phyloP scores from a whole-genome alignment of 2,797 vertebrate genomes.

The Falco concolor region DNA sequence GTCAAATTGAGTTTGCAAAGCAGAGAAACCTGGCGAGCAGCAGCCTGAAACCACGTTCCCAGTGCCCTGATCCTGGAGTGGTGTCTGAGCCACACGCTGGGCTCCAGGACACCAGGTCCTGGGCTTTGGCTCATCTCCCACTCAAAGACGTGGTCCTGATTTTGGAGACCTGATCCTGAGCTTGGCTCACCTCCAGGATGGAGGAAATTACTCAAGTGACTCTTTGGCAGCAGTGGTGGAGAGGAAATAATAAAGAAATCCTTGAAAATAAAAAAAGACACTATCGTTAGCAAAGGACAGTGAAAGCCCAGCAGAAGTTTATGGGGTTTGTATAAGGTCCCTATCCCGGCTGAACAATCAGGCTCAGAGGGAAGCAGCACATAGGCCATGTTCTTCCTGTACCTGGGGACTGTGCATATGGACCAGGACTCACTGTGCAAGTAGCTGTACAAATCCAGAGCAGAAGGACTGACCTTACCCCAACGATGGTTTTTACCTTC shows the following conservation, averaged over 20 bases:
- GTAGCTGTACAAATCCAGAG: not conserved
- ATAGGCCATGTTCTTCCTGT: not conserved
- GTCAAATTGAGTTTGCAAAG: slow-evolving; percentile 2
- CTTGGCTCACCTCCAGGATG: slow-evolving; percentile 25
- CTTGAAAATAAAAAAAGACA: slow-evolving; percentile 9
- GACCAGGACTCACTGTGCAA: not conserved
- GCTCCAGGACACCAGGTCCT: not conserved
- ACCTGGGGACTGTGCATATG: accelerated
- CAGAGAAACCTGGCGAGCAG: not conserved
- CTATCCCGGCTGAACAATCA: not conserved
- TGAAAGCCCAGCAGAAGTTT: not conserved
- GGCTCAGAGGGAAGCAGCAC: not conserved
- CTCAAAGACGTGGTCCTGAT: not conserved
- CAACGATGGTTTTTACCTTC: not conserved
- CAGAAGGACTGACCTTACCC: not conserved
- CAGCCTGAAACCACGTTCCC: not conserved
- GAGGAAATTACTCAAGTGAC: slow-evolving; percentile 48
- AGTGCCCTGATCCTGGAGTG: accelerated
- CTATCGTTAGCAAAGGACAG: not conserved
- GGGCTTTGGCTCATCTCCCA: not conserved
- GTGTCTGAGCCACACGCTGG: accelerated
- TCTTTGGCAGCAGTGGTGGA: not conserved
- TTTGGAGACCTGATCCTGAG: slow-evolving; percentile 32
- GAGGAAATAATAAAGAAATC: slow-evolving; percentile 47
- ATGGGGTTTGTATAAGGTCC: not conserved